Evolutionary conservation across 2,113 vertebrate species (phyloP), one percentile per base, ranked within the genome.

Genomic region (Campylomormyrus tamandua): DNA sequence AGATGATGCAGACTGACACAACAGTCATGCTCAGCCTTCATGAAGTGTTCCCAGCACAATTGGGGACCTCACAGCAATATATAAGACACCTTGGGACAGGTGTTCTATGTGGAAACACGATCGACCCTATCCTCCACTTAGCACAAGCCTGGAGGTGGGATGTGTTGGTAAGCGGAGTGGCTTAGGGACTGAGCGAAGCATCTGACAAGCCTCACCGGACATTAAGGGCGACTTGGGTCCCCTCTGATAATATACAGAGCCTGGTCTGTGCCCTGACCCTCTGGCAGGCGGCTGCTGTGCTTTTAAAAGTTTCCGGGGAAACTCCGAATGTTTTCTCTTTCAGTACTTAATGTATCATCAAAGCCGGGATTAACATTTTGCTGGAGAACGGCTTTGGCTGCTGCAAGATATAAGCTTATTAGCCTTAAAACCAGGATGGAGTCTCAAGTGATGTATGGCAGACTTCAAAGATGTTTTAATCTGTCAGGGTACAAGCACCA

Each of bases 391-490:
- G 90, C 92, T 91, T 91, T 90, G 90, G 91, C 89, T 91, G 91
- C 90, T 92, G 90, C 90, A 92, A 92, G 92, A 92, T 92, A 92
- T 93, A 92, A 93, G 93, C 92, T 91, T 92, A 92, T 93, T 93
- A 92, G 91, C 89, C 70, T 80, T 88, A 88, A 90, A 91, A 86
- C 84, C 86, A n/a, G 89, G 87, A 89, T 62, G 90, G 90, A 66
- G 87, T 74, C 49, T 84, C 91, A 77, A 90, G 87, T 88, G 86
- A 89, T 90, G 90, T 89, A 87, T 56, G 31, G 80, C 52, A 58
- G 87, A 90, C 89, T 89, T 90, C 89, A 91, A 91, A 91, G 83
- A 92, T 91, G 86, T 88, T 88, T 84, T 90, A 90, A 90, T 90
- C 90, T 88, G 87, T 88, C 87, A 88, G 90, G 39, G 45, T 88